Evolutionary conservation across 1,140 invertebrate species (phyloP), one percentile per base, ranked within the genome.

Genomic region (Anagrus nilaparvatae): DNA sequence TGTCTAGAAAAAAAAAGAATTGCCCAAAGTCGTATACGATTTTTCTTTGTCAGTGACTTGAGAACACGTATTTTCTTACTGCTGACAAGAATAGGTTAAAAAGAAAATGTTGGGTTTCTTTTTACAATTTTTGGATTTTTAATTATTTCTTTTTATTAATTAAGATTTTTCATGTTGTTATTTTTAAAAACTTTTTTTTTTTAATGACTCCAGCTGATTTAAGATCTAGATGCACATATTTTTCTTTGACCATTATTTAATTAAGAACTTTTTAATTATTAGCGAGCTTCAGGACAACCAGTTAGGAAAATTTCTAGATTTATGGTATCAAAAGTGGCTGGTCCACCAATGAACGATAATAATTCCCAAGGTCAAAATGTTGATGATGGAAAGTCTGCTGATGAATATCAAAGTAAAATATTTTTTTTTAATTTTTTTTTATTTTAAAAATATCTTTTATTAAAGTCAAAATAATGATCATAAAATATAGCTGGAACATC

Each of bases 241-340:
- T n/a, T n/a, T n/a, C n/a, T n/a, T n/a, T n/a, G n/a, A n/a, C n/a
- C n/a, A n/a, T n/a, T n/a, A n/a, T n/a, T n/a, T n/a, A n/a, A n/a
- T n/a, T n/a, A n/a, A n/a, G n/a, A n/a, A n/a, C n/a, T n/a, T n/a
- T n/a, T n/a, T n/a, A n/a, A n/a, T 50, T 43, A 40, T 37, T 28
- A 56, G 42, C 54, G 52, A 34, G 13, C 41, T 17, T 40, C 52
- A 37, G 44, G 24, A 45, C 63, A 65, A 47, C 61, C 61, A 27
- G 55, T 56, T 14, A 54, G 67, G 52, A 71, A 70, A 57, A 63
- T 71, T 49, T 72, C 70, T 20, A 60, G 70, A 49, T 73, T 73
- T 44, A 63, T 71, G 60, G 70, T 73, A 44, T 71, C 69, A 17
- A 67, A 69, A 56, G 70, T 72, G 43, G 55, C 61, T 43, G 66